phyloP scores from a whole-genome alignment of 2,113 vertebrate genomes.

The Phyllopteryx taeniolatus region DNA sequence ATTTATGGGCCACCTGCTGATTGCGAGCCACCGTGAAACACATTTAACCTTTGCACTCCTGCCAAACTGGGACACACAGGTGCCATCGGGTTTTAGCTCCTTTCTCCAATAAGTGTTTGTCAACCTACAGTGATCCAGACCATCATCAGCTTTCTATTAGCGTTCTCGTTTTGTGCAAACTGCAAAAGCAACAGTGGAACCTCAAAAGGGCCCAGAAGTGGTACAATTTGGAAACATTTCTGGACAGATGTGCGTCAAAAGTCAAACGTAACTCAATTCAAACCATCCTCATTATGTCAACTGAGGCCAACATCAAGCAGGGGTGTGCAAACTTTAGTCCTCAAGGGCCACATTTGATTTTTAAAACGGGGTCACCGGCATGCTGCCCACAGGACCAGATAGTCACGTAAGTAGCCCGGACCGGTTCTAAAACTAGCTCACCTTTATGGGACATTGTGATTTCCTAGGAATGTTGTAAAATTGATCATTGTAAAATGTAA shows the following conservation, averaged over 20 bases:
- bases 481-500: too few species aligned
- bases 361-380: too few species aligned
- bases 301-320: too few species aligned
- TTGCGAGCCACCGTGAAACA: conserved; percentile 41
- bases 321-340: too few species aligned
- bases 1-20: conserved; percentile 56
- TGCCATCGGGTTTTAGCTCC: conserved; percentile 22
- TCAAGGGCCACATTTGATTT: too few species aligned
- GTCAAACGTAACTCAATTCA: not conserved
- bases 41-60: conserved; percentile 49
- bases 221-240: not conserved
- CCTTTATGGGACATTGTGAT: too few species aligned
- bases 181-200: not conserved
- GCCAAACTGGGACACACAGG: conserved; percentile 55
- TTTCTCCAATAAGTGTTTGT: conserved; percentile 8
- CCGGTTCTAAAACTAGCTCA: too few species aligned
- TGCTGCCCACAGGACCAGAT: too few species aligned
- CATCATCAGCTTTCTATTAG: conserved; percentile 15
- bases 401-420: too few species aligned
- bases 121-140: conserved; percentile 21
- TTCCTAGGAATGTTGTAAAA: too few species aligned
- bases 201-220: not conserved
- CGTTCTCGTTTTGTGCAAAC: not conserved
- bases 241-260: too few species aligned
- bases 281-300: not conserved